phyloP scores from a whole-genome alignment of 2,888 invertebrate species.

The Deilephila porcellus region DNA sequence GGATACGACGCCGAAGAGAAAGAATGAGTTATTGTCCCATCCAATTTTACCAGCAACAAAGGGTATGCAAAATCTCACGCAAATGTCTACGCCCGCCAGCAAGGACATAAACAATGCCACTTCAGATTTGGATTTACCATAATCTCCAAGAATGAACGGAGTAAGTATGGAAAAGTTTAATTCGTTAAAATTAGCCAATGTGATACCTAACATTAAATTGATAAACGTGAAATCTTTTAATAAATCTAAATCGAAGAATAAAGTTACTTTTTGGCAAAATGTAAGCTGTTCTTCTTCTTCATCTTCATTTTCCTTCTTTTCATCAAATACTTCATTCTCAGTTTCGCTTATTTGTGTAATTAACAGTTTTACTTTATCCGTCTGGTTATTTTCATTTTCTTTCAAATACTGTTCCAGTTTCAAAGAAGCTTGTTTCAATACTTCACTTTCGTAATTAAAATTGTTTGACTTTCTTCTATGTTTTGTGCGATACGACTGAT shows the following conservation, averaged over 20 bases:
- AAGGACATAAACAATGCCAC: constrained; percentile 89
- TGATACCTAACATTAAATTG: constrained; percentile 89
- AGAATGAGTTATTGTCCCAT: constrained; percentile 89
- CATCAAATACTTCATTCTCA: constrained; percentile 62
- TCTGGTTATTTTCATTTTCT: constrained; percentile 63
- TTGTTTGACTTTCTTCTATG: constrained; percentile 80
- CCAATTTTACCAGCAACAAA: constrained; percentile 88
- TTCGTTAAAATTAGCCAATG: constrained; percentile 89
- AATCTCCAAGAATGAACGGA: constrained; percentile 89
- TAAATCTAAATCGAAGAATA: constrained; percentile 89
- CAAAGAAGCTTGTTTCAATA: constrained; percentile 82
- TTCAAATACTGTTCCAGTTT: constrained; percentile 81
- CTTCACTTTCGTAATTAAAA: constrained; percentile 85
- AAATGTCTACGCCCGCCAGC: constrained; percentile 87
- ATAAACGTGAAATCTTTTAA: constrained; percentile 88
- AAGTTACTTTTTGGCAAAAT: constrained; percentile 83
- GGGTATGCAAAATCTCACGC: constrained; percentile 87
- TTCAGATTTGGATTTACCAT: constrained; percentile 84
- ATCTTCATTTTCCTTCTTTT: constrained; percentile 51
- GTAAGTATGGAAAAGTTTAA: constrained; percentile 90
- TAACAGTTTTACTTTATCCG: constrained; percentile 65
- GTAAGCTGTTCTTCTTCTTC: constrained; percentile 64
- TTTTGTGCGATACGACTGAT: constrained; percentile 68
- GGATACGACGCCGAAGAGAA: constrained; percentile 87
- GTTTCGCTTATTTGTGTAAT: constrained; percentile 62